Conservation (phyloP, 2,797 vertebrate genomes). For the Nasua narica region DNA sequence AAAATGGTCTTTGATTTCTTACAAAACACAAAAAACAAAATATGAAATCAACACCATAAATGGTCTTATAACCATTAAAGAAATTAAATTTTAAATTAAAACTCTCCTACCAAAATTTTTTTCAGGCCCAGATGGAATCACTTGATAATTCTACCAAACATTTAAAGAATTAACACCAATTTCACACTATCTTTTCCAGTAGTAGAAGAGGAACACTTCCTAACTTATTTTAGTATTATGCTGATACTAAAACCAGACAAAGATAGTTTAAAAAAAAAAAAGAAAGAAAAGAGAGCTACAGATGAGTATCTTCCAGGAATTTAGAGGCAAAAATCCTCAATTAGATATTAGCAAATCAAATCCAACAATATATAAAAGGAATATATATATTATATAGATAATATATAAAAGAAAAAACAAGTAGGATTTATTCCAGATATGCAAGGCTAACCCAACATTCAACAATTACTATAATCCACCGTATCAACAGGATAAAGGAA, state of each 20-base stretch:
- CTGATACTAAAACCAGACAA: background rate
- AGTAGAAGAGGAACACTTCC: background rate
- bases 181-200: background rate
- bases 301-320: background rate
- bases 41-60: background rate
- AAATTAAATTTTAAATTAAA: slow-evolving; percentile 6
- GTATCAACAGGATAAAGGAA: background rate
- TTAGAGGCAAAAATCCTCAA: background rate
- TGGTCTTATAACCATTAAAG: background rate
- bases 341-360: background rate
- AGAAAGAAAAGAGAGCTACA: background rate
- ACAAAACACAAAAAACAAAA: background rate
- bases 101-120: background rate
- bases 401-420: background rate
- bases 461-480: background rate
- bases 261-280: background rate
- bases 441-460: background rate
- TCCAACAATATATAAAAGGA: background rate
- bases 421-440: background rate
- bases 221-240: background rate
- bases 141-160: slow-evolving; percentile 11
- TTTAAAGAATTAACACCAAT: background rate
- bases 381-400: background rate
- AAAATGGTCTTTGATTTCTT: background rate
- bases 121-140: background rate